Evolutionary conservation across 2,797 vertebrate genomes (phyloP), one percentile per base, ranked within the genome.

Genomic region (Pseudochromis fuscus): DNA sequence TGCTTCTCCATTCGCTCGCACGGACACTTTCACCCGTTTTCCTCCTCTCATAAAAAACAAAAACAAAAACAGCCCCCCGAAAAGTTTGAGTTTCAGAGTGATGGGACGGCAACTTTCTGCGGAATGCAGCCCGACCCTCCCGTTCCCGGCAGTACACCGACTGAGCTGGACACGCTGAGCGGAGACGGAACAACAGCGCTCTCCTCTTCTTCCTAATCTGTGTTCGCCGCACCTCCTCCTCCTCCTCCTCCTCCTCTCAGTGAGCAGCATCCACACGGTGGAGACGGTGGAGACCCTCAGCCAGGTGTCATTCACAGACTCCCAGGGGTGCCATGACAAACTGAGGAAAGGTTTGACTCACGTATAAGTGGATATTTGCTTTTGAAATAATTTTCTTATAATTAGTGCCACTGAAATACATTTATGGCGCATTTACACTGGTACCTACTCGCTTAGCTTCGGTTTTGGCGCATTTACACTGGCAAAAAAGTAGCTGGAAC

Each of bases 1-100:
- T 94, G 93, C 91, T 93, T 92, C 77, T 95, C 94, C 94, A 95
- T 95, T 88, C 82, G 53, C 77, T 74, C 65, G 53, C 61, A 28
- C 55, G 51, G 62, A 53, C 67, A 2, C 49, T 37, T 52, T 61
- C 86, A 63, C 74, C 72, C 63, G 67, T 31, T 57, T 46, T 38
- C 25, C 83, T 33, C 73, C 72, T 61, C 80, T 80, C 90, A 83
- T 89, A 77, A 45, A 81, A n/a, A 66, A 8, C 38, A 62, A 85
- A 81, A 85, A 81, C 30, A 66, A 68, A n/a, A n/a, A n/a, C n/a
- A n/a, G 77, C 74, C 77, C 51, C 7, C 7, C 11, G 6, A 40
- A 3, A 31, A 72, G 74, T 74, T 40, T 86, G 24, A 67, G 37
- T 77, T 73, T 51, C 4, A 8, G 57, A 12, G 57, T 35, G 82